phyloP scores from a whole-genome alignment of 2,797 vertebrate species.

The Urophycis tenuis region DNA sequence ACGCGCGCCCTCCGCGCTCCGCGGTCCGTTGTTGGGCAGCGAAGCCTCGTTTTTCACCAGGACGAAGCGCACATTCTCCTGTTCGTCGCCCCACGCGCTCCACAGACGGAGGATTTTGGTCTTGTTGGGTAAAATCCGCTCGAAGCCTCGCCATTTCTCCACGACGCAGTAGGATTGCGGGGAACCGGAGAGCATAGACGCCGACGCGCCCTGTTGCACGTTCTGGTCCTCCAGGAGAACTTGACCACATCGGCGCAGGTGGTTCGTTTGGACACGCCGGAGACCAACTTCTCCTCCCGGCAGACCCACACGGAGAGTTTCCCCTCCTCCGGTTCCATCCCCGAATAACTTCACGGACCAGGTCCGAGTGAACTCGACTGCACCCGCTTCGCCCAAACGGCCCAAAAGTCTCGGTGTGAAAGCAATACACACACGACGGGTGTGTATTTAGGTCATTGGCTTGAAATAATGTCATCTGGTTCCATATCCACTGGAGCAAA shows the following conservation, averaged over 20 bases:
- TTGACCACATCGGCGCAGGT: conserved; percentile 89
- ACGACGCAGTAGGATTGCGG: conserved; percentile 89
- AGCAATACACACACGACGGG: background rate
- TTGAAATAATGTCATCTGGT: background rate
- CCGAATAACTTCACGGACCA: conserved; percentile 24
- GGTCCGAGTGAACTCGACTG: background rate
- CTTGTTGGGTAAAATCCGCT: conserved; percentile 89
- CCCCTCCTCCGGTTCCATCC: conserved; percentile 81
- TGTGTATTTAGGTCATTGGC: background rate
- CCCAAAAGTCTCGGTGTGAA: background rate
- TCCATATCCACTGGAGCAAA: background rate
- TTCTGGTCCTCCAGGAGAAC: conserved; percentile 86
- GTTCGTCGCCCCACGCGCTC: conserved; percentile 92
- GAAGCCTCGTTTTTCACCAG: conserved; percentile 88
- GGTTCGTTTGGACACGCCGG: conserved; percentile 85
- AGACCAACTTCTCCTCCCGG: conserved; percentile 93
- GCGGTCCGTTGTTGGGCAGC: conserved; percentile 82
- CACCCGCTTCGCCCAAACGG: background rate
- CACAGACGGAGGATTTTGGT: conserved; percentile 89
- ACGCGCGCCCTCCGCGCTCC: conserved; percentile 93
- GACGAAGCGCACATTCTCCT: conserved; percentile 90
- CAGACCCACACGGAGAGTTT: conserved; percentile 95
- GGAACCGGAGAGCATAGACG: conserved; percentile 73
- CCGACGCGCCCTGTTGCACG: conserved; percentile 65
- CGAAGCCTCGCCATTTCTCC: conserved; percentile 96